A percentile compares a stretch with the other conserved stretches of the same genome.
Conservation (phyloP, 1,140 invertebrate species). For the Magallana angulata region DNA sequence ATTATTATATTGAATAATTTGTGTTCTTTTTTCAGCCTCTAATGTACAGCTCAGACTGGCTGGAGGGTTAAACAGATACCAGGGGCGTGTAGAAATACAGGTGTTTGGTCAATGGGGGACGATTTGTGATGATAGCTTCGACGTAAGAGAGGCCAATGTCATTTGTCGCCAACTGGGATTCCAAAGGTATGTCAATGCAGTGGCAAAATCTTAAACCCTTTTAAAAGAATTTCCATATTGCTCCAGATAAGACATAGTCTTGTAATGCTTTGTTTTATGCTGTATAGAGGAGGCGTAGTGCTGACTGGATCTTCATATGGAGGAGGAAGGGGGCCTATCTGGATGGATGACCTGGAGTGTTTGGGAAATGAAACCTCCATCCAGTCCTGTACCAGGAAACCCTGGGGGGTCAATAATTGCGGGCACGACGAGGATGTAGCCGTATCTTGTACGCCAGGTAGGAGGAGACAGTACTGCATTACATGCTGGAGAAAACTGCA, state of each 20-base stretch:
- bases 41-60: constrained; percentile 64
- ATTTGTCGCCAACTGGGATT: constrained; percentile 69
- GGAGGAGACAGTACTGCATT: background rate
- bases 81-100: constrained; percentile 65
- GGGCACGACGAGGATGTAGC: constrained; percentile 66
- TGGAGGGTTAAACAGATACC: constrained; percentile 46
- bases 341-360: constrained; percentile 87
- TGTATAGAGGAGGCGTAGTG: constrained; percentile 46
- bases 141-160: constrained; percentile 64
- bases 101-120: constrained; percentile 65
- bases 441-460: constrained; percentile 61
- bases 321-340: constrained; percentile 79
- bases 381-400: constrained; percentile 80
- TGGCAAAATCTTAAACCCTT: too few species aligned
- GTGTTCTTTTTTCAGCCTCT: constrained; percentile 15
- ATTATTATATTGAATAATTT: background rate
- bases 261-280: too few species aligned
- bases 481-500: too few species aligned
- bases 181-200: constrained; percentile 27
- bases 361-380: constrained; percentile 85
- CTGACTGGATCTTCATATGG: constrained; percentile 53
- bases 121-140: constrained; percentile 69
- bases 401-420: constrained; percentile 72
- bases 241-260: too few species aligned
- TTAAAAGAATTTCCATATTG: too few species aligned